Percentiles rank a stretch among this genome's conserved stretches.
Conservation (phyloP, 2,888 invertebrate genomes). For the Acheta domesticus region DNA sequence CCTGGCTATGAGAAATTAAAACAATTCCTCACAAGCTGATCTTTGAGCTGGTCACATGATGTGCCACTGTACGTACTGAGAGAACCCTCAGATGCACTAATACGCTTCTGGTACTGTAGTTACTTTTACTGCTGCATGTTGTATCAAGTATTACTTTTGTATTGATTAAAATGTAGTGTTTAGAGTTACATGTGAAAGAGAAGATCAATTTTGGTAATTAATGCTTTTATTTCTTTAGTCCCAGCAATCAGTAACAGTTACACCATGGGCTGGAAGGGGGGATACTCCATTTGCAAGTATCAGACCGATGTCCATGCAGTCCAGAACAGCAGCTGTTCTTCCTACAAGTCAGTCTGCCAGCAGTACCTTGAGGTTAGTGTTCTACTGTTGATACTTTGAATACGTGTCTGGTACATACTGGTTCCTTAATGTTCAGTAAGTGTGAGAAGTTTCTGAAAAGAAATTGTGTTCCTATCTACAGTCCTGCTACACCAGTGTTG, state of each 20-base stretch:
- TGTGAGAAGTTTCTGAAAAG: no score
- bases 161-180: not conserved
- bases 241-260: slow-evolving; percentile 56
- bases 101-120: not conserved
- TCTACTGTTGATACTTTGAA: not conserved
- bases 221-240: slow-evolving; percentile 36
- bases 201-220: not conserved
- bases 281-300: slow-evolving; percentile 90
- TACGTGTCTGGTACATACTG: no score
- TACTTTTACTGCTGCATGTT: not conserved
- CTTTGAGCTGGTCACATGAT: no score
- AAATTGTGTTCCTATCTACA: not conserved
- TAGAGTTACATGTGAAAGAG: not conserved
- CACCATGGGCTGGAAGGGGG: slow-evolving; percentile 58
- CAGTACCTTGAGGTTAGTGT: slow-evolving; percentile 41
- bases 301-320: slow-evolving; percentile 77
- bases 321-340: slow-evolving; percentile 71
- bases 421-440: no score
- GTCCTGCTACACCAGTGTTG: slow-evolving; percentile 47
- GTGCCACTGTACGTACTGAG: no score
- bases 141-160: not conserved
- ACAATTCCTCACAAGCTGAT: no score
- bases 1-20: no score
- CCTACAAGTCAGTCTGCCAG: slow-evolving; percentile 63
- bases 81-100: no score